Base-by-base conservation (phyloP, 2,113 vertebrate species). In the Serilophus lunatus region DNA sequence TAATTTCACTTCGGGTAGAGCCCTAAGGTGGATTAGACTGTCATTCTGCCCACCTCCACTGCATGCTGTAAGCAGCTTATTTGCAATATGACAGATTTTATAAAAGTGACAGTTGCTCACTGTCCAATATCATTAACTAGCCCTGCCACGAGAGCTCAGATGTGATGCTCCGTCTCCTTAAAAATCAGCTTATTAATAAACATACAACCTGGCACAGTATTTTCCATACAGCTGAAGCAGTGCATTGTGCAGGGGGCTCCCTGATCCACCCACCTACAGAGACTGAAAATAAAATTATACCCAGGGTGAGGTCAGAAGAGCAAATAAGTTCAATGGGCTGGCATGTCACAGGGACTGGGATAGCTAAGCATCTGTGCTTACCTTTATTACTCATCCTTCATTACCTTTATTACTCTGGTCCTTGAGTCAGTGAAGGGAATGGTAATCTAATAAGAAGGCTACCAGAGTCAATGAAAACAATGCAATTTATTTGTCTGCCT, bases 181-280 rank as follows among this genome's bases (percentile, higher is more conserved):
- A 88, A 90, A 96, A 94, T 44, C 92, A 83, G 79, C 79, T 95
- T 86, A 93, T 96, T 93, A 86, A 86, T 88, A 91, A 83, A 68
- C 56, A 77, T 29, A 42, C 36, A 71, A 85, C 44, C 79, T 57
- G 47, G 33, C 38, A 78, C 40, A 70, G 5, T 54, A 13, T 49
- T 86, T 80, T 56, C 65, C 23, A 45, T 10, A 8, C 6, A 57
- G 61, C 38, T 72, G 44, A 92, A 50, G 28, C 9, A 47, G 33
- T 16, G 16, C 26, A 76, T 75, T 20, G 59, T 71, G 61, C 29
- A 53, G 42, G 20, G 28, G 12, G 42, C 19, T 68, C 61, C 78
- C 63, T 3, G 1, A 70, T 42, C 44, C 49, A 36, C 45, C 45
- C 59, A 49, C 9, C 53, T 38, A 19, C 0, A 0, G 28, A 80